Base-by-base conservation (phyloP, 1,140 invertebrate species). In the Reticulitermes speratus region DNA sequence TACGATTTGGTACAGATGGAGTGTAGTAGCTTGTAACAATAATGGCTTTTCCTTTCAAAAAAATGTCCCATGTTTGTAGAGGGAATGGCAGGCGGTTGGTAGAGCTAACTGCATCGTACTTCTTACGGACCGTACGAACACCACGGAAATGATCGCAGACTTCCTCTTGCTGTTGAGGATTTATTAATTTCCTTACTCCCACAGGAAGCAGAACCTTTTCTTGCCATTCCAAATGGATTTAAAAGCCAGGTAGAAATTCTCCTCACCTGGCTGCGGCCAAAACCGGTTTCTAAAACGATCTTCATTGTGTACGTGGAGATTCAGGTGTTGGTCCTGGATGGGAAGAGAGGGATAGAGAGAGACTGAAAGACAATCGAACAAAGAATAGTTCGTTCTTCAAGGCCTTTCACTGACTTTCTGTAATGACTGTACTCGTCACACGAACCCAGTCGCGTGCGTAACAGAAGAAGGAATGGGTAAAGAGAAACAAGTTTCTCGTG, bases 401-500 rank as follows among this genome's bases (percentile, higher is more conserved):
- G 65, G 65, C n/a, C 65, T 75, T 75, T 75, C 65, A 75, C 65
- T 75, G 7, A 75, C 65, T 75, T 75, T 30, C 25, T 75, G 65
- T 16, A 75, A 75, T 30, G 65, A 75, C 65, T 75, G 65, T 75
- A 75, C 65, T 30, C 25, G 65, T 75, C 65, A 75, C 7, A 8
- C 65, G 25, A 75, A 30, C 65, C 65, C n/a, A 75, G 65, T 75
- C 65, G 65, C 65, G 65, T 75, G 65, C n/a, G 65, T 75, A 75
- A 75, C 9, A 75, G 65, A 25, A 75, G 65, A 75, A 30, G 65
- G 8, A 75, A 3, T 30, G 65, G 14, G 25, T n/a, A 55, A 55
- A 55, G 52, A 75, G 65, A 75, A 75, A 16, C 8, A 9, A 30
- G 65, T n/a, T 65, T 75, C 65, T 75, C n/a, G 65, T 30, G n/a